Conservation (phyloP, 2,888 invertebrate genomes). For the Archaeoteleia sp. region DNA sequence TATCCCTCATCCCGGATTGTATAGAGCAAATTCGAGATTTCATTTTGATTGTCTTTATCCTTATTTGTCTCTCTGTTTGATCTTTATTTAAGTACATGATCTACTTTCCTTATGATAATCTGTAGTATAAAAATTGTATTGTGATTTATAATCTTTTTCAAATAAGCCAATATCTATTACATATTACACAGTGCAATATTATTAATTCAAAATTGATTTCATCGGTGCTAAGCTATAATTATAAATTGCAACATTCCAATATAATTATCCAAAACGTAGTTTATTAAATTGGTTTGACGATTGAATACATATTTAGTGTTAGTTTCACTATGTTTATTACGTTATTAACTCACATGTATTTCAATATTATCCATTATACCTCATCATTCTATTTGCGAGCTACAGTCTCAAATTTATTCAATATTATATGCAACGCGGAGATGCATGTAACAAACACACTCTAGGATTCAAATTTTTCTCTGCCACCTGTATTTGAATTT, state of each 20-base stretch:
- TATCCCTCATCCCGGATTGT: no score
- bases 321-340: not conserved
- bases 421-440: conserved; percentile 56
- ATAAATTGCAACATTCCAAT: no score
- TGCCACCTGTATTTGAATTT: conserved; percentile 64
- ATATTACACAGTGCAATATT: no score
- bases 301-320: no score
- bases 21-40: conserved; percentile 59
- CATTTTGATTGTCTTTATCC: conserved; percentile 43
- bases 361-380: conserved; percentile 22
- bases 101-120: conserved; percentile 12
- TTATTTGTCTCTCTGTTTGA: conserved; percentile 36
- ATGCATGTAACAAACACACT: conserved; percentile 72
- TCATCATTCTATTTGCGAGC: conserved; percentile 30
- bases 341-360: conserved; percentile 17
- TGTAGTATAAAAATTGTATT: no score
- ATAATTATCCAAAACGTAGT: no score
- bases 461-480: conserved; percentile 71
- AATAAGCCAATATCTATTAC: no score
- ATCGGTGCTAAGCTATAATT: no score
- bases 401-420: conserved; percentile 26
- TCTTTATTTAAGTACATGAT: no score
- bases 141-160: no score
- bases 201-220: no score
- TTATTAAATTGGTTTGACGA: no score